Evolutionary conservation across 2,888 invertebrate genomes (phyloP), one percentile per base, ranked within the genome.

Genomic region (Smittia aterrima): DNA sequence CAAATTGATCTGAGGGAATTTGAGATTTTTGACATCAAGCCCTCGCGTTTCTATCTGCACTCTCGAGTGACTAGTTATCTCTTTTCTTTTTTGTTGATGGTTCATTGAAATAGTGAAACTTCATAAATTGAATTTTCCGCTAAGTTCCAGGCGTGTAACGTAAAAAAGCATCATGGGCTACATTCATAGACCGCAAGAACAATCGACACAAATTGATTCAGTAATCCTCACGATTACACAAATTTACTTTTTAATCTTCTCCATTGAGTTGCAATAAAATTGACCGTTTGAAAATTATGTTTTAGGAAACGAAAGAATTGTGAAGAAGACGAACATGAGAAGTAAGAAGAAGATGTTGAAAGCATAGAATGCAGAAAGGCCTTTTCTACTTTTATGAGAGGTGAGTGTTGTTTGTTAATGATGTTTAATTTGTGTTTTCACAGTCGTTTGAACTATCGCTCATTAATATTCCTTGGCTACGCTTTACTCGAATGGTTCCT

Each of bases 201-300:
- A 58, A 58, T 9, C 7, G 58, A 58, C 3, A 18, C 22, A 58
- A 58, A 58, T 58, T 58, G 58, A 58, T 22, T 58, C 18, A 22
- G n/a, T 22, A 58, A 58, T 58, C 20, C 16, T 18, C 58, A 22
- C n/a, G n/a, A 58, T 58, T 58, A 58, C 58, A 58, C 58, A 58
- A 58, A 58, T 20, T 58, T 58, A 58, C 18, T 22, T 22, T 58
- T 58, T 58, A 58, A 58, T 58, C 58, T 58, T 58, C 58, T 58
- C n/a, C 58, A 20, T 58, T n/a, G 47, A 47, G 7, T 22, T 47
- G 58, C 18, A 18, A 22, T 22, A 58, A 58, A 22, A 47, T 47
- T 3, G 16, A 47, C 47, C 47, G 47, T 47, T 47, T 13, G 13
- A 7, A 13, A 47, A n/a, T 38, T 38, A 38, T 38, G 38, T 11